These are phyloP conservation scores for Serilophus lunatus DNA, from an alignment of 2,113 vertebrate genomes.

Conservation along the genomic window DNA sequence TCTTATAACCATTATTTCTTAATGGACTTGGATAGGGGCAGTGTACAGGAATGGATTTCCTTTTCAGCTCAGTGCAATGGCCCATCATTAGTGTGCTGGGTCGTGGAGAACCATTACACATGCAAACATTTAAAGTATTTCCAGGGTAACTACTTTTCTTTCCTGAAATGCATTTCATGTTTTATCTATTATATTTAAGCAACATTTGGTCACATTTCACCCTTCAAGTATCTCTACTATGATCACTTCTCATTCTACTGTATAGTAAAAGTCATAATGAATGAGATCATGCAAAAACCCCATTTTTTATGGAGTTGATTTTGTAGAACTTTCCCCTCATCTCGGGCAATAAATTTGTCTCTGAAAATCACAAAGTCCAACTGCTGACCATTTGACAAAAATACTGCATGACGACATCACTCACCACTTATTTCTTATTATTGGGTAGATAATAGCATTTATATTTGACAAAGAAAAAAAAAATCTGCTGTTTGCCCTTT, in stretches of 20 bases:
- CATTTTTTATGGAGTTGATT: slow-evolving; percentile 45
- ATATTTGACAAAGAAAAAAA: neutral
- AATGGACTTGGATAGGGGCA: slow-evolving; percentile 77
- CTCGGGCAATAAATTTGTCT: slow-evolving; percentile 55
- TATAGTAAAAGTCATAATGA: slow-evolving; percentile 62
- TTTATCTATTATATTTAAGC: slow-evolving; percentile 69
- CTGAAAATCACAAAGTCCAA: slow-evolving; percentile 43
- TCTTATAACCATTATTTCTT: slow-evolving; percentile 80
- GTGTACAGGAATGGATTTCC: slow-evolving; percentile 68
- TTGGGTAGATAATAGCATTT: slow-evolving; percentile 1
- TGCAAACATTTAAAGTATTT: slow-evolving; percentile 75
- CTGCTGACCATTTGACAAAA: slow-evolving; percentile 63
- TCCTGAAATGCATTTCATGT: slow-evolving; percentile 68
- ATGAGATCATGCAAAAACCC: slow-evolving; percentile 62
- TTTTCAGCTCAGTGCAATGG: slow-evolving; percentile 64
- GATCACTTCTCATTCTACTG: slow-evolving; percentile 35
- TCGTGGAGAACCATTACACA: slow-evolving; percentile 72
- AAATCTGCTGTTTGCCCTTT: neutral
- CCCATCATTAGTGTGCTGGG: slow-evolving; percentile 67
- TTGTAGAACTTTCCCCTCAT: slow-evolving; percentile 61
- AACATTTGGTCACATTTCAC: slow-evolving; percentile 43
- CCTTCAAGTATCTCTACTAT: slow-evolving; percentile 57
- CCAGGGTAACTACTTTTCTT: slow-evolving; percentile 67
- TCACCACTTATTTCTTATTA: slow-evolving; percentile 28
- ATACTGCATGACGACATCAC: slow-evolving; percentile 22